phyloP scores from a whole-genome alignment of 2,888 invertebrate genomes.

The Leptinotarsa haldemani region DNA sequence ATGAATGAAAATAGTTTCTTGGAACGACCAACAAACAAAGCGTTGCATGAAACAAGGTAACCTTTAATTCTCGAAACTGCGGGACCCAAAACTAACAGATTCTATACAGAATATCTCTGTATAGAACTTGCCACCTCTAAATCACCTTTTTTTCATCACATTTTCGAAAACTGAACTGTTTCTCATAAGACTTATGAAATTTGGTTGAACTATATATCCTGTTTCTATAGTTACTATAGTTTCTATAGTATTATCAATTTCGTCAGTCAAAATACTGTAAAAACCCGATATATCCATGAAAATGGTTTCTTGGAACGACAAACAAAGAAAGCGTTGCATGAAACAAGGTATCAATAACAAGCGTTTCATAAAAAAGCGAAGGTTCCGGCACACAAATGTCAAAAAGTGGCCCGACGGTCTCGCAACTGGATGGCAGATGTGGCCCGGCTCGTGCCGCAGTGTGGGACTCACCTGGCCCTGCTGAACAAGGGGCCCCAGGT shows the following conservation, averaged over 20 bases:
- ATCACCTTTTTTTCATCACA: too few relatives aligned
- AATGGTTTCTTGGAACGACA: background rate
- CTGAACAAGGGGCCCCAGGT: slow-evolving; percentile 59
- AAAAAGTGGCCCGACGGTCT: slow-evolving; percentile 51
- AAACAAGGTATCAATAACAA: slow-evolving; percentile 41
- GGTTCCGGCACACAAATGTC: slow-evolving; percentile 52
- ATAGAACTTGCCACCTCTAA: too few relatives aligned
- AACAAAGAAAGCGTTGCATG: slow-evolving; percentile 12
- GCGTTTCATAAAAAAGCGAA: slow-evolving; percentile 41
- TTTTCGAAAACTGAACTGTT: too few relatives aligned
- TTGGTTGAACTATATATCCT: too few relatives aligned
- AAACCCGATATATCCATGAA: too few relatives aligned
- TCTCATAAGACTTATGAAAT: too few relatives aligned
- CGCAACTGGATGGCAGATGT: slow-evolving; percentile 58
- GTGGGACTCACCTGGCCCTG: slow-evolving; percentile 52
- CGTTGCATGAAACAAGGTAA: slow-evolving; percentile 31
- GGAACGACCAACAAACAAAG: background rate
- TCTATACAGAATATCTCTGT: too few relatives aligned
- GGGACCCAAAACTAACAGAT: too few relatives aligned
- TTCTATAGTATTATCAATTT: too few relatives aligned
- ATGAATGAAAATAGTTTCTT: background rate
- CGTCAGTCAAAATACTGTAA: too few relatives aligned
- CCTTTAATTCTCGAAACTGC: background rate
- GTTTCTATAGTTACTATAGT: too few relatives aligned
- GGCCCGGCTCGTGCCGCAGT: slow-evolving; percentile 41